phyloP scores from a whole-genome alignment of 2,888 invertebrate genomes.

The Clunio marinus region DNA sequence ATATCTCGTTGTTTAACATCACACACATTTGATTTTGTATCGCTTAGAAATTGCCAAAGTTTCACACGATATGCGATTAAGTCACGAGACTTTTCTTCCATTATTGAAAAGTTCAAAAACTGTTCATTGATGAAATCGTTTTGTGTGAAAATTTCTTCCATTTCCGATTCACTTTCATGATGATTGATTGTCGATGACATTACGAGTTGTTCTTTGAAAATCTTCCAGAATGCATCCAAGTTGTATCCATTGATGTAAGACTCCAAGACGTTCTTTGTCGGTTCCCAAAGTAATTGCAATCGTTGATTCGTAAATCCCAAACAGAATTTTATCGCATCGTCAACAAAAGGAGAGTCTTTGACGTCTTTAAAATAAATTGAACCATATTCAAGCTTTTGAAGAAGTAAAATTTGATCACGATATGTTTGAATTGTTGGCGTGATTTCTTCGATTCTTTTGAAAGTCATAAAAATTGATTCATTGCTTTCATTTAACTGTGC shows the following conservation, averaged over 20 bases:
- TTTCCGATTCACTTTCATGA: not conserved
- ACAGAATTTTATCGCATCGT: conserved; percentile 70
- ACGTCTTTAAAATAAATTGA: conserved; percentile 55
- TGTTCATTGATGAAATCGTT: conserved; percentile 25
- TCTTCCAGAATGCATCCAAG: conserved; percentile 64
- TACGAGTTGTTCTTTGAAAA: conserved; percentile 1
- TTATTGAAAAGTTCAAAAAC: conserved; percentile 2
- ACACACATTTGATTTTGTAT: conserved; percentile 64
- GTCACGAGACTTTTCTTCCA: conserved; percentile 59
- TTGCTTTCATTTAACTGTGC: conserved; percentile 41
- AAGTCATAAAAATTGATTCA: conserved; percentile 58
- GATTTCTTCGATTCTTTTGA: conserved; percentile 67
- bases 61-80: conserved; percentile 70
- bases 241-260: conserved; percentile 64
- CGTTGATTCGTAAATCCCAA: conserved; percentile 80
- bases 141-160: not conserved
- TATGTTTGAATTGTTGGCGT: conserved; percentile 72
- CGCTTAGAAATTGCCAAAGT: conserved; percentile 73
- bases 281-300: conserved; percentile 86
- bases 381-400: conserved; percentile 69
- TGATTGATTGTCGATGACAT: not conserved
- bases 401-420: conserved; percentile 66
- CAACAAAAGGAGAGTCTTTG: conserved; percentile 57
- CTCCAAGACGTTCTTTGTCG: conserved; percentile 68
- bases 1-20: conserved; percentile 78